Evolutionary conservation across 2,888 invertebrate genomes (phyloP), one percentile per base, ranked within the genome.

Genomic region (Sympetrum striolatum): DNA sequence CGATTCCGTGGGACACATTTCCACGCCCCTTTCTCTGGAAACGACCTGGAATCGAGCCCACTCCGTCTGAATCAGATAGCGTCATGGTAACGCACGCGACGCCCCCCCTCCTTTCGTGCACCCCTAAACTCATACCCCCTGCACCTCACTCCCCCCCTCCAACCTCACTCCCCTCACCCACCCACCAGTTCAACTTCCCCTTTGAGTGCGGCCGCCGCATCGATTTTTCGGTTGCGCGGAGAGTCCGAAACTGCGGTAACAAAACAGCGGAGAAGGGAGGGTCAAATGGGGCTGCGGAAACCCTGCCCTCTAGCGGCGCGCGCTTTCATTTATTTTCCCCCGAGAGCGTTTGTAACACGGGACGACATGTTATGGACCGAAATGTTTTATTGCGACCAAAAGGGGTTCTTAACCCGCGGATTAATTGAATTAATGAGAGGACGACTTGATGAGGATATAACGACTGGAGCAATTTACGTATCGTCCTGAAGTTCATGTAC

Each of bases 1-100:
- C 15, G 39, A 37, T 31, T 12, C 2, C 35, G 39, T 10, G 37
- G 15, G 80, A 37, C 37, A 37, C 37, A 37, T 35, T 14, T 39
- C 80, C 31, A 12, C 80, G 37, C 80, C 25, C 64, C 31, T 79
- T 31, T 10, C 25, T 1, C 1, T 10, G 80, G 10, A 22, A n/a
- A 44, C 39, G 81, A n/a, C 48, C 81, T 44, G 18, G 48, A 25
- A 73, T 73, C 73, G 53, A 53, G 73, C 73, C 31, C 73, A 31
- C 25, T 73, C 73, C 44, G 81, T 81, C 81, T 81, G 81, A 39
- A 81, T 81, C 81, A 81, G 81, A 81, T 81, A 81, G 81, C 81
- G 48, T 44, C 22, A n/a, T 0, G 44, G 48, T 25, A 15, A 12
- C 5, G 81, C 81, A 81, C 81, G 81, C 81, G 81, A 81, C 25